Conservation (phyloP, 2,113 vertebrate species). For the Xiphophorus hellerii region DNA sequence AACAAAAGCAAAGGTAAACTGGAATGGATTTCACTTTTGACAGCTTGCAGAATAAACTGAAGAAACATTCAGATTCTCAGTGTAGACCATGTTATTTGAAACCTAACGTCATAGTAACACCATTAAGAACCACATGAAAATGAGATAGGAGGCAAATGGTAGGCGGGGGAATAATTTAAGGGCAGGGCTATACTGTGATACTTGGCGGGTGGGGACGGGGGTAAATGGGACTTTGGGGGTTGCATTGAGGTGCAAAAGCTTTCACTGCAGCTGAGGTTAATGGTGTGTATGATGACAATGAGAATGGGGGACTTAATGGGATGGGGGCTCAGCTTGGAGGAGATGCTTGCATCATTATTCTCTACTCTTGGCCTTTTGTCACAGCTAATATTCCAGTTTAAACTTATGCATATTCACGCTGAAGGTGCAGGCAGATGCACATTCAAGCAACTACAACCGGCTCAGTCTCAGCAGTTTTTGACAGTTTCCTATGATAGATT, state of each 20-base stretch:
- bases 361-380: constrained; percentile 34
- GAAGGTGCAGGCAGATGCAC: constrained; percentile 16
- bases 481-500: constrained; percentile 62
- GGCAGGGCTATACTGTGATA: constrained; percentile 3
- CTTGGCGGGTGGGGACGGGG: constrained; percentile 10
- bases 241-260: constrained; percentile 5
- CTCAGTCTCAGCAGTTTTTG: constrained; percentile 44
- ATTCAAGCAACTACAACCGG: constrained; percentile 40
- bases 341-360: constrained; percentile 34
- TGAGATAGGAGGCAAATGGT: background rate
- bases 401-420: constrained; percentile 30
- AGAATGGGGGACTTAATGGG: constrained; percentile 49
- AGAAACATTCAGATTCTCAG: background rate
- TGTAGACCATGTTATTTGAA: background rate
- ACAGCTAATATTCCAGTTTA: constrained; percentile 35
- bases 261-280: constrained; percentile 52
- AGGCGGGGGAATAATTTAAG: background rate
- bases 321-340: constrained; percentile 35
- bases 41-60: background rate
- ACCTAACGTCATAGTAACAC: background rate
- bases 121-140: background rate
- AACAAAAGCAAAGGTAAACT: background rate
- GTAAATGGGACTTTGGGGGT: constrained; percentile 6
- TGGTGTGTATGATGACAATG: constrained; percentile 52
- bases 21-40: background rate